A percentile compares a stretch with the other conserved stretches of the same genome.
phyloP scores from a whole-genome alignment of 2,888 invertebrate genomes.

The Conomelus anceps region DNA sequence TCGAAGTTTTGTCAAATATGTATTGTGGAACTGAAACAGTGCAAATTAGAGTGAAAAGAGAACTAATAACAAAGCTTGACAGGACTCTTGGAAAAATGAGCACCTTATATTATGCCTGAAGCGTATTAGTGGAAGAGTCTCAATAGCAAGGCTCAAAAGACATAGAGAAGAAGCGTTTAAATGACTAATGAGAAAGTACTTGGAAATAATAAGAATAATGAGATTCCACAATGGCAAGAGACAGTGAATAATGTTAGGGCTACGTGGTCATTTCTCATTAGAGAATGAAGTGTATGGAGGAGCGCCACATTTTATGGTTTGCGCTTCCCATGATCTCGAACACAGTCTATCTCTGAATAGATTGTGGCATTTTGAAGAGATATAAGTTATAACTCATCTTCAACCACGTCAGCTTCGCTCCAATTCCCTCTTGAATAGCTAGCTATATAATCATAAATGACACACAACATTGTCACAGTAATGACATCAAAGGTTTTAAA shows the following conservation, averaged over 20 bases:
- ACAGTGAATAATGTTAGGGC: neutral
- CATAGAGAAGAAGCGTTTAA: neutral
- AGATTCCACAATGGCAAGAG: neutral
- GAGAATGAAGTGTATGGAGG: neutral
- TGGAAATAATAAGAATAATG: neutral
- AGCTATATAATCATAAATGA: neutral
- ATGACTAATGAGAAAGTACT: neutral
- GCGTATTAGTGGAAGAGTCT: neutral
- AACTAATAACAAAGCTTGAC: neutral
- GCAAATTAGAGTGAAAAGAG: neutral
- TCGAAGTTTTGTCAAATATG: neutral
- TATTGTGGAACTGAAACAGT: neutral
- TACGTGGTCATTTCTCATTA: neutral
- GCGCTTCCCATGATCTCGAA: neutral
- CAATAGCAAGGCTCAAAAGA: neutral
- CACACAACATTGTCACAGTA: neutral
- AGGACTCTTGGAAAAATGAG: neutral
- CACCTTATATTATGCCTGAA: neutral
- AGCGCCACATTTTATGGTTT: neutral
- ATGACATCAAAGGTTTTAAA: neutral
- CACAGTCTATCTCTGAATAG: neutral
- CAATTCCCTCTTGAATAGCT: no score
- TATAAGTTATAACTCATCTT: neutral
- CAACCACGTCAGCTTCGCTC: neutral
- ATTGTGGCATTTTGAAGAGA: neutral